Conservation (phyloP, 2,888 invertebrate species). For the Mesorhabditis sp. region DNA sequence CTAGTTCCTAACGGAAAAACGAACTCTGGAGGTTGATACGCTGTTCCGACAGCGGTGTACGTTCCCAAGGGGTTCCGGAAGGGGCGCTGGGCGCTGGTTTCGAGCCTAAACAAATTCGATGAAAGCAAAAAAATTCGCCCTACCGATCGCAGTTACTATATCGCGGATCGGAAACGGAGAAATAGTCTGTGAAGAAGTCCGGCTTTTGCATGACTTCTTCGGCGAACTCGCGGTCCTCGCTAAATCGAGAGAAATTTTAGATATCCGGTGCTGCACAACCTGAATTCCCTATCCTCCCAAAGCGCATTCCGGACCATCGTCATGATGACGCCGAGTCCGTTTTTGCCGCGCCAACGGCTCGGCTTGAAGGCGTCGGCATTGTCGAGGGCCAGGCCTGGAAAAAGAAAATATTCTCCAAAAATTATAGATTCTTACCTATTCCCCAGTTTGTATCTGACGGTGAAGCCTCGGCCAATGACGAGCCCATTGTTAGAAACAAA, state of each 20-base stretch:
- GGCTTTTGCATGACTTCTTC: background rate
- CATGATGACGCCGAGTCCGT: background rate
- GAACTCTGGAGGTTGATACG: too few relatives aligned
- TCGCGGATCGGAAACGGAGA: background rate
- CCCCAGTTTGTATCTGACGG: background rate
- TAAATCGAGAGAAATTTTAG: background rate
- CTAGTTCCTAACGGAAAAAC: too few relatives aligned
- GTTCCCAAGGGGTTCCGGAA: too few relatives aligned
- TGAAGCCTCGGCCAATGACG: background rate
- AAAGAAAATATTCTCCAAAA: background rate
- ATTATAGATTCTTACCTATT: background rate
- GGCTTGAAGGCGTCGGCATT: background rate
- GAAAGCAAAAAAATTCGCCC: too few relatives aligned
- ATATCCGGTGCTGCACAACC: too few relatives aligned
- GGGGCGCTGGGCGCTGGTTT: too few relatives aligned
- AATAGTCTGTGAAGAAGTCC: background rate
- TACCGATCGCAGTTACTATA: too few relatives aligned
- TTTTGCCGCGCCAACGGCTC: background rate
- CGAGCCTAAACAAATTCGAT: too few relatives aligned
- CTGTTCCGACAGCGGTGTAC: too few relatives aligned
- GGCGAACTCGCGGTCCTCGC: background rate
- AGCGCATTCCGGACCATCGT: background rate
- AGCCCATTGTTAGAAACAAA: background rate
- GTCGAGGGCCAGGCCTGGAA: background rate
- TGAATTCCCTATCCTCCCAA: background rate